phyloP scores from a whole-genome alignment of 2,888 invertebrate species.

The Lycia hirtaria region DNA sequence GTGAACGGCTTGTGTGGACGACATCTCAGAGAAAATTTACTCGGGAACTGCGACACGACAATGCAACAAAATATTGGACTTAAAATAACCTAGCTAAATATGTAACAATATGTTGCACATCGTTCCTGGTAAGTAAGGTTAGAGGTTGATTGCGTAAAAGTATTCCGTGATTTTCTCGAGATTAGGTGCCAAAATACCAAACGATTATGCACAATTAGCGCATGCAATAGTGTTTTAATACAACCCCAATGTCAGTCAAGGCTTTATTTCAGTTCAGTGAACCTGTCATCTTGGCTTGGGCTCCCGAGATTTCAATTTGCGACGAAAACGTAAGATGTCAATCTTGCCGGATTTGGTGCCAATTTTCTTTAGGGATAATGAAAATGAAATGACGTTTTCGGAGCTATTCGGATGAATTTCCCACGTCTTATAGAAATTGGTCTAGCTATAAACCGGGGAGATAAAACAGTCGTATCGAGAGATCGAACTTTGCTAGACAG shows the following conservation, averaged over 20 bases:
- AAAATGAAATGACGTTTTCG: conserved; percentile 31
- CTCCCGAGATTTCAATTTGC: conserved; percentile 39
- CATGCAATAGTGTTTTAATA: conserved; percentile 21
- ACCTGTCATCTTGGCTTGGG: conserved; percentile 31
- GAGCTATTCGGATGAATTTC: conserved; percentile 17
- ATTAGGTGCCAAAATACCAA: conserved; percentile 1
- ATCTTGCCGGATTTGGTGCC: conserved; percentile 39
- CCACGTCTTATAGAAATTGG: conserved; percentile 12
- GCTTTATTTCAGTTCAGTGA: conserved; percentile 32
- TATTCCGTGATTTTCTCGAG: neutral
- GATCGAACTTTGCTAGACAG: neutral
- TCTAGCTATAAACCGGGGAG: neutral
- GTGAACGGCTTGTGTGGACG: conserved; percentile 25
- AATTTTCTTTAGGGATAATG: conserved; percentile 34
- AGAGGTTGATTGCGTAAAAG: conserved; percentile 1
- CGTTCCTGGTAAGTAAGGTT: neutral
- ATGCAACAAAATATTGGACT: conserved; percentile 7
- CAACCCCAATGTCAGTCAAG: conserved; percentile 28
- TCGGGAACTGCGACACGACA: conserved; percentile 11
- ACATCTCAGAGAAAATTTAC: conserved; percentile 26
- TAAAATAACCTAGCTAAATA: conserved; percentile 1
- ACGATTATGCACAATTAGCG: conserved; percentile 10
- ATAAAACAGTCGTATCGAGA: neutral
- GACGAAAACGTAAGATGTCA: conserved; percentile 39
- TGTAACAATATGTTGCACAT: neutral